These are phyloP conservation scores for Parthenolecanium corni DNA, from an alignment of 2,888 invertebrate species.

Conservation along the genomic window DNA sequence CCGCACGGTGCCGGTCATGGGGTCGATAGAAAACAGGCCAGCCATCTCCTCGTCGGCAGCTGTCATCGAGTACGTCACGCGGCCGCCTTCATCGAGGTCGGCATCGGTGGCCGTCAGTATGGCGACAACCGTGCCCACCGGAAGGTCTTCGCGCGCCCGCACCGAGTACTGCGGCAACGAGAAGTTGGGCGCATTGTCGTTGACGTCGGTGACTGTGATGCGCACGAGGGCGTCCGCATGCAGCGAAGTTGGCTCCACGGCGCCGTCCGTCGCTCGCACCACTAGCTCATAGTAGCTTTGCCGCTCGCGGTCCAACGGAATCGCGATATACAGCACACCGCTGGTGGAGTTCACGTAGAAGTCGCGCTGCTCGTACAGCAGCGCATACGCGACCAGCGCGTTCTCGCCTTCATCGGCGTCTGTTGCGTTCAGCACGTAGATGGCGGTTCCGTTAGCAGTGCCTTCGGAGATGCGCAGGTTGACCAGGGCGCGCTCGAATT, in stretches of 20 bases:
- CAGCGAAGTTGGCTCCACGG: conserved; percentile 47
- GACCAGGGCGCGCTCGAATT: conserved; percentile 67
- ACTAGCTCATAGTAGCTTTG: conserved; percentile 67
- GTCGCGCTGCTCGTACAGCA: conserved; percentile 57
- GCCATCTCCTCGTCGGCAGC: conserved; percentile 49
- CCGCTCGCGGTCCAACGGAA: conserved; percentile 71
- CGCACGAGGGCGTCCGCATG: conserved; percentile 72
- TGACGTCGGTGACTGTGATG: conserved; percentile 75
- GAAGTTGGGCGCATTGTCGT: conserved; percentile 78
- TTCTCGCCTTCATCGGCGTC: conserved; percentile 77
- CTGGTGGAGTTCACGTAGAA: conserved; percentile 65
- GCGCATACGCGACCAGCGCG: conserved; percentile 59
- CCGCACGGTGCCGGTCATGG: conserved; percentile 71
- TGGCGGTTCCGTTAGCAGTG: conserved; percentile 69
- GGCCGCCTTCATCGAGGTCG: conserved; percentile 72
- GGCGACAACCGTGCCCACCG: conserved; percentile 73
- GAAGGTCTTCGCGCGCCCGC: conserved; percentile 82
- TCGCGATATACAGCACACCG: conserved; percentile 65
- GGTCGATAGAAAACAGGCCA: conserved; percentile 63
- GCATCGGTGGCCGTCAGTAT: conserved; percentile 73
- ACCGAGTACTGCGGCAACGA: conserved; percentile 61
- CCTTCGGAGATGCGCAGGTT: conserved; percentile 78
- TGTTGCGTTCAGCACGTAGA: conserved; percentile 69
- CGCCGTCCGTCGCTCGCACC: conserved; percentile 67
- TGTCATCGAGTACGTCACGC: conserved; percentile 60